A percentile compares a stretch with the other conserved stretches of the same genome.
phyloP scores from a whole-genome alignment of 2,113 vertebrate genomes.

The Dromas ardeola region DNA sequence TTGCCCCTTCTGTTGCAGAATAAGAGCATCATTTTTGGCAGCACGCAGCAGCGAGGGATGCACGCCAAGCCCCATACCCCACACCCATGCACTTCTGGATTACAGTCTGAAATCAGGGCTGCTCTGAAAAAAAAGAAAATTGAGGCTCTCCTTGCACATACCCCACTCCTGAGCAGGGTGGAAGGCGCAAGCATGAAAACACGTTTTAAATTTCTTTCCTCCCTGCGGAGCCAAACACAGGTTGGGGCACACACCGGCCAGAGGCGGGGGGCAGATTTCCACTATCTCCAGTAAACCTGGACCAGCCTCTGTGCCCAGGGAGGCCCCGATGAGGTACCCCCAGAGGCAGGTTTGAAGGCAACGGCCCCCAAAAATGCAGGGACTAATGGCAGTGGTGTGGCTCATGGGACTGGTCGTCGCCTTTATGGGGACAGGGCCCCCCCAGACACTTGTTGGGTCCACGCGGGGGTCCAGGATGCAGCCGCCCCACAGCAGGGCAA shows the following conservation, averaged over 20 bases:
- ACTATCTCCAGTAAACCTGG: background rate
- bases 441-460: background rate
- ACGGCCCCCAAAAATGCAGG: background rate
- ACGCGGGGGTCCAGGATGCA: background rate
- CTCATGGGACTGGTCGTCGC: background rate
- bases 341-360: accelerated
- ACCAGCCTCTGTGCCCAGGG: background rate
- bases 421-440: background rate
- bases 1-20: background rate
- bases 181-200: background rate
- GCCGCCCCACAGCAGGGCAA: background rate
- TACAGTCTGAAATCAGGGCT: background rate
- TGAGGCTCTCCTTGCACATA: accelerated
- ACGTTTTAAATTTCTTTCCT: background rate
- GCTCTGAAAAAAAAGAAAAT: background rate
- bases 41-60: background rate
- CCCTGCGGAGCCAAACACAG: background rate
- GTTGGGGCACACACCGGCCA: background rate
- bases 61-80: accelerated
- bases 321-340: background rate
- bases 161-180: background rate
- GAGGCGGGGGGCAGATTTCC: background rate
- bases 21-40: background rate
- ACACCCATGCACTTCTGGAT: background rate
- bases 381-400: background rate